Evolutionary conservation across 2,888 invertebrate species (phyloP), one percentile per base, ranked within the genome.

Genomic region (Stomorhina lunata): DNA sequence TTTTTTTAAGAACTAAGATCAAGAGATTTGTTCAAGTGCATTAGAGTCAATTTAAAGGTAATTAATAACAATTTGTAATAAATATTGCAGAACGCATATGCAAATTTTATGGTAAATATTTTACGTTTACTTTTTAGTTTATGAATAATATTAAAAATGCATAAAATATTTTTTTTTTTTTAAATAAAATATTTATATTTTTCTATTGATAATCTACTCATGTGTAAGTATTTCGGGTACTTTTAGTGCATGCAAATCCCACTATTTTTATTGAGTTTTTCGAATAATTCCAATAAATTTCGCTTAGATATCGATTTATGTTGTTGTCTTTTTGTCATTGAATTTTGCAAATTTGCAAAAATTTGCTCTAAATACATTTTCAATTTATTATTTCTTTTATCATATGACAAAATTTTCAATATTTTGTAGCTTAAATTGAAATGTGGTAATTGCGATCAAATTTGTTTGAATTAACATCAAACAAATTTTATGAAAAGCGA

Each of bases 301-400:
- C n/a, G n/a, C n/a, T 63, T 25, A 57, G 29, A 65, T 43, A 37
- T 53, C n/a, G 55, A 59, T 68, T 25, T 53, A 45, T 40, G 40
- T 43, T 22, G 55, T 75, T 59, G 53, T 66, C 37, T 66, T 73
- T 78, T 48, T 76, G 79, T 76, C 71, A 76, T 73, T 76, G 79
- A 82, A 53, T 71, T 59, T 75, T 37, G 45, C 40, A 59, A 75
- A 59, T 66, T 53, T 76, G 45, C 40, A 59, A 75, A 59, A 61
- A 45, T 76, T 75, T 82, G 82, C 66, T 71, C 79, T 40, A 79
- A 79, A 76, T 82, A 61, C 82, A 82, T 82, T 66, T 82, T 75
- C 71, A 78, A 43, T 76, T 77, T 53, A 2, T 77, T 69, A 68
- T 81, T 75, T 78, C 63, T 73, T 76, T n/a, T 65, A 65, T 77